A percentile compares a stretch with the other conserved stretches of the same genome.
Evolutionary conservation across 2,888 invertebrate species (phyloP).

Genomic region (Apotomis capreana): DNA sequence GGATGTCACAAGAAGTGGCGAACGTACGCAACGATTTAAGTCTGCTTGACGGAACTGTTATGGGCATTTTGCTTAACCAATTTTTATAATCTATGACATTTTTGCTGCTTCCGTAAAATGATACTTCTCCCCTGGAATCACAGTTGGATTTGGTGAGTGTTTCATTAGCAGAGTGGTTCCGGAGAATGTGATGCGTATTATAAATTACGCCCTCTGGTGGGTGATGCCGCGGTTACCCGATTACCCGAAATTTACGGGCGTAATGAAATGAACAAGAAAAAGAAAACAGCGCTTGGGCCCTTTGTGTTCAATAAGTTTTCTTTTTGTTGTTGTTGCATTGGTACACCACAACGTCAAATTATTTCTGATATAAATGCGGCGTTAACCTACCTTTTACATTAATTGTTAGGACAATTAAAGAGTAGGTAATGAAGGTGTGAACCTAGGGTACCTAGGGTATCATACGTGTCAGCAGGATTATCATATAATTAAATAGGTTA

Average conservation of each 20-base stretch:
- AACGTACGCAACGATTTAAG: constrained; percentile 30
- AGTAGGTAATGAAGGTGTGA: too few relatives aligned
- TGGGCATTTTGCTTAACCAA: constrained; percentile 40
- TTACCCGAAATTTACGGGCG: constrained; percentile 28
- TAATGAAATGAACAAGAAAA: neutral
- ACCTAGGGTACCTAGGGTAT: too few relatives aligned
- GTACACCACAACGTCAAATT: neutral
- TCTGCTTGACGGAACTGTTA: constrained; percentile 38
- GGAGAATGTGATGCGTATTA: constrained; percentile 37
- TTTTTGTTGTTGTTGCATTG: constrained; percentile 13
- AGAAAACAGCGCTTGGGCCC: constrained; percentile 6
- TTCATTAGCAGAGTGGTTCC: constrained; percentile 14
- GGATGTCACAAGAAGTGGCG: constrained; percentile 11
- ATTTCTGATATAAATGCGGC: neutral
- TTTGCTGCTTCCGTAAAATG: neutral
- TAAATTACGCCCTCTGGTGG: constrained; percentile 33
- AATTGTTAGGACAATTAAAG: too few relatives aligned
- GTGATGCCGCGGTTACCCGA: constrained; percentile 20
- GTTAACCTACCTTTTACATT: too few relatives aligned
- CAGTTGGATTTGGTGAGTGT: neutral
- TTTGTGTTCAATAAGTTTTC: constrained; percentile 5
- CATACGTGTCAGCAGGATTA: too few relatives aligned
- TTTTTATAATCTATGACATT: constrained; percentile 37
- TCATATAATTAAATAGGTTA: too few relatives aligned
- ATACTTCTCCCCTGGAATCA: neutral